Conservation (phyloP, 2,888 invertebrate genomes). For the Morpho achilles region DNA sequence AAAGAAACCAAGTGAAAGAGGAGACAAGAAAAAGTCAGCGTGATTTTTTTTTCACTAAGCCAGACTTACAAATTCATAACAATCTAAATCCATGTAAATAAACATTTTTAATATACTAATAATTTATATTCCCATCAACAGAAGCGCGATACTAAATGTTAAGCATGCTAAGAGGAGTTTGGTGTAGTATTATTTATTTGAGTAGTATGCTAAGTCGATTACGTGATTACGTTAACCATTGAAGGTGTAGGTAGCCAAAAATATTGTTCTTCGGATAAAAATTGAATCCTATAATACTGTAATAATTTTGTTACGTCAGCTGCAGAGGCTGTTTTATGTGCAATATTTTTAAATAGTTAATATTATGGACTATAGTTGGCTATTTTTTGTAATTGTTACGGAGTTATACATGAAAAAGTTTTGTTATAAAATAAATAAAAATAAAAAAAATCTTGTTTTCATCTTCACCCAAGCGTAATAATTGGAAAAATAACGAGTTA, state of each 20-base stretch:
- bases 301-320: constrained; percentile 20
- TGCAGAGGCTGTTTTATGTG: constrained; percentile 45
- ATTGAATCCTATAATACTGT: constrained; percentile 8
- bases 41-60: constrained; percentile 9
- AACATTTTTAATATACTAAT: neutral
- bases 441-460: constrained; percentile 5
- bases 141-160: neutral
- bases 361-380: neutral
- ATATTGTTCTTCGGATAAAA: too few relatives aligned
- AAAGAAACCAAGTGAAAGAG: constrained; percentile 21
- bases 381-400: constrained; percentile 3
- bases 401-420: constrained; percentile 1
- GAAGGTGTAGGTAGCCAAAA: too few relatives aligned
- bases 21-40: constrained; percentile 23
- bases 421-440: constrained; percentile 11
- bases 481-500: neutral
- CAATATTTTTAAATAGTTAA: constrained; percentile 45
- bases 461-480: constrained; percentile 4
- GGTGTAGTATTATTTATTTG: constrained; percentile 6
- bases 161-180: neutral
- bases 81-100: neutral
- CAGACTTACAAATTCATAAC: neutral
- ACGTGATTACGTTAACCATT: too few relatives aligned
- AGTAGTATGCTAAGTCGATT: neutral
- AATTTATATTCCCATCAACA: neutral